A percentile compares a stretch with the other conserved stretches of the same genome.
Conservation (phyloP, 2,888 invertebrate species). For the Caenorhabditis auriculariae region DNA sequence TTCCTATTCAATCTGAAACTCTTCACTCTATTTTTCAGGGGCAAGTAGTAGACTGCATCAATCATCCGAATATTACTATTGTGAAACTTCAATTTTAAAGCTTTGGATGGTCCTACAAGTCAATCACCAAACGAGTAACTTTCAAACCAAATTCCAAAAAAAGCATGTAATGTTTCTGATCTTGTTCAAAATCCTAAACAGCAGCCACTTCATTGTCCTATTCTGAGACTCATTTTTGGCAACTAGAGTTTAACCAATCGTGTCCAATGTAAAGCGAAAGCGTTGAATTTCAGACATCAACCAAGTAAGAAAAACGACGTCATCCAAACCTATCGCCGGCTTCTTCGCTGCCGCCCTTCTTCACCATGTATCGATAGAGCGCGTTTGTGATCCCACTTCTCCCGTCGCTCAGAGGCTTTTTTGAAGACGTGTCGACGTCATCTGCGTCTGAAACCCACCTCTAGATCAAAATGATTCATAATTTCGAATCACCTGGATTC, state of each 20-base stretch:
- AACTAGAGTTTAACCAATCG: not conserved
- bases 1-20: too few species aligned
- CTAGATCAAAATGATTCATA: not conserved
- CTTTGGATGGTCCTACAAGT: too few species aligned
- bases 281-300: not conserved
- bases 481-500: constrained; percentile 59
- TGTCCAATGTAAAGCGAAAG: not conserved
- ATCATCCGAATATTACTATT: too few species aligned
- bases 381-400: constrained; percentile 57
- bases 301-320: not conserved
- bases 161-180: too few species aligned
- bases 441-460: constrained; percentile 52
- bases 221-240: not conserved
- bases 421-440: constrained; percentile 49
- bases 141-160: too few species aligned
- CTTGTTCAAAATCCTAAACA: too few species aligned
- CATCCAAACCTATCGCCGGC: constrained; percentile 49
- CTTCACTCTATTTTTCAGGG: too few species aligned
- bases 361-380: constrained; percentile 57
- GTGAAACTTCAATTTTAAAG: too few species aligned
- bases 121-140: too few species aligned
- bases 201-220: too few species aligned
- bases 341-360: constrained; percentile 50
- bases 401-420: constrained; percentile 44
- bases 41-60: too few species aligned